Evolutionary conservation across 2,797 vertebrate species (phyloP), one percentile per base, ranked within the genome.

Genomic region (Dipus sagitta): DNA sequence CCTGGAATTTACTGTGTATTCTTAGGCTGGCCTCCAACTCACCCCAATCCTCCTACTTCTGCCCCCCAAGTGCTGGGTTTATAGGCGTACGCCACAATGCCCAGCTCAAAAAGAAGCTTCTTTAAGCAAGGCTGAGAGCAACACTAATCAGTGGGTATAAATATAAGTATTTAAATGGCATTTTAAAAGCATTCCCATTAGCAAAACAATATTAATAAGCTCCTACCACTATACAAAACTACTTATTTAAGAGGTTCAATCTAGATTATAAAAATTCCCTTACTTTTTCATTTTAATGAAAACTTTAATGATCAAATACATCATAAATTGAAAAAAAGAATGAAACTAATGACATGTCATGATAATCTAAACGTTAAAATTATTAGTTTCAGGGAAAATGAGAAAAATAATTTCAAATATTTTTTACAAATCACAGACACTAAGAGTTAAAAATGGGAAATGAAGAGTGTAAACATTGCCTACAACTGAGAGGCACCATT

Each of bases 361-460:
- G 70, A 90, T 71, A 64, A 67, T 30, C 78, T 26, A 71, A 34
- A 70, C 13, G 90, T 81, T 77, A 26, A 88, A 32, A 64, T 64
- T 28, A 68, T 34, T 84, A 64, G 24, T 81, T 42, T 64, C 8
- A 83, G 9, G 6, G 6, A 68, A 77, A 89, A 74, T 67, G 30
- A 92, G 20, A 86, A 90, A 32, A 76, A 86, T 58, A 60, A 82
- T 23, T 10, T 47, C 47, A 38, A 18, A 62, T 62, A 78, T 72
- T 70, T 94, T 94, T 80, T 80, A 68, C 6, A 86, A 83, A 60
- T 52, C 67, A 83, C 74, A 28, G 0, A 86, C 28, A n/a, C 10
- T 71, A 32, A 34, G 64, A 17, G 24, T 15, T 30, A 60, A 32
- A 83, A 91, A 54, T 24, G 26, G 26, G 24, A 96, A 86, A 93